These are phyloP conservation scores for Alethe castanea DNA, from an alignment of 2,113 vertebrate species.

Conservation along the genomic window DNA sequence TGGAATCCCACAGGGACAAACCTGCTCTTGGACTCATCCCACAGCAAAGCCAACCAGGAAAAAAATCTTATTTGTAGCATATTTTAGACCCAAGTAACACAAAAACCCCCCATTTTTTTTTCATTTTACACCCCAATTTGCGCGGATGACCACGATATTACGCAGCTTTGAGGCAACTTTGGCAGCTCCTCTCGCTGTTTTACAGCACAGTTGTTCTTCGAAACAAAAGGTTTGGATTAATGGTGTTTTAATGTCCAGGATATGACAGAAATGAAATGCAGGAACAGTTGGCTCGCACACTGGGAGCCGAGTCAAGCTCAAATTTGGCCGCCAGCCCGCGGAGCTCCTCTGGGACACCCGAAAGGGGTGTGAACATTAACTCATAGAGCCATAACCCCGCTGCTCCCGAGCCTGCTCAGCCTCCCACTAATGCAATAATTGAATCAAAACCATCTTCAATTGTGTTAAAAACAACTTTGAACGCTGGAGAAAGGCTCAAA, in stretches of 20 bases:
- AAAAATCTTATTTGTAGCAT: neutral
- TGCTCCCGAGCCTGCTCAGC: conserved; percentile 2
- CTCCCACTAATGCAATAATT: conserved; percentile 54
- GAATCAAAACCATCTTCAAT: conserved; percentile 38
- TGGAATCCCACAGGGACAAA: neutral
- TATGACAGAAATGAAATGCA: conserved; percentile 63
- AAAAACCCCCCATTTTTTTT: neutral
- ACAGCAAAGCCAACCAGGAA: neutral
- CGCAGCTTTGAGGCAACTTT: neutral
- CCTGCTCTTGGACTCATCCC: neutral
- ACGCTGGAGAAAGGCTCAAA: neutral
- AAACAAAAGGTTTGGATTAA: conserved; percentile 63
- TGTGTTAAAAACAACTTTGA: conserved; percentile 23
- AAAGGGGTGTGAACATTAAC: conserved; percentile 55
- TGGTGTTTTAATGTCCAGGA: conserved; percentile 62
- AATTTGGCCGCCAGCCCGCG: conserved; percentile 22
- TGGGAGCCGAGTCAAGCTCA: conserved; percentile 56
- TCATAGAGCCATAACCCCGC: conserved; percentile 29
- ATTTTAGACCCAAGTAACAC: neutral
- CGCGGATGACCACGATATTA: neutral
- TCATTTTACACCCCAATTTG: neutral
- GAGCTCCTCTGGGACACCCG: conserved; percentile 14
- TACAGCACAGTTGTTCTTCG: conserved; percentile 36
- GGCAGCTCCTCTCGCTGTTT: conserved; percentile 31
- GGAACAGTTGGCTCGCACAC: conserved; percentile 56